Evolutionary conservation across 2,113 vertebrate species (phyloP).

Genomic region (human (Homo sapiens)): GRCh38 chr5:42404501-42405000

Average conservation of each 20-base stretch:
- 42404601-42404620: not conserved
- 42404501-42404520: not conserved
- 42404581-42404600: not conserved
- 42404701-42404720: not conserved
- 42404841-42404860: not conserved
- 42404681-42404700: not conserved
- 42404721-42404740: not conserved
- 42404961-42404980: not conserved
- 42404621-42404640: constrained; percentile 25
- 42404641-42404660: not conserved
- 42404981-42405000: not conserved
- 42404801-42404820: not conserved
- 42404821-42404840: not conserved
- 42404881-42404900: not conserved
- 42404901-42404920: not conserved
- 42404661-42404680: not conserved
- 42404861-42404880: not conserved
- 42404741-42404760: not conserved
- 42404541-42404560: not conserved
- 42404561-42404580: not conserved
- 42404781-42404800: not conserved
- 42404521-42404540: not conserved
- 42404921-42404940: not conserved
- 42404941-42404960: not conserved
- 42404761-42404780: not conserved